Evolutionary conservation across 2,797 vertebrate genomes (phyloP).

Genomic region (Phylloscopus collybita): DNA sequence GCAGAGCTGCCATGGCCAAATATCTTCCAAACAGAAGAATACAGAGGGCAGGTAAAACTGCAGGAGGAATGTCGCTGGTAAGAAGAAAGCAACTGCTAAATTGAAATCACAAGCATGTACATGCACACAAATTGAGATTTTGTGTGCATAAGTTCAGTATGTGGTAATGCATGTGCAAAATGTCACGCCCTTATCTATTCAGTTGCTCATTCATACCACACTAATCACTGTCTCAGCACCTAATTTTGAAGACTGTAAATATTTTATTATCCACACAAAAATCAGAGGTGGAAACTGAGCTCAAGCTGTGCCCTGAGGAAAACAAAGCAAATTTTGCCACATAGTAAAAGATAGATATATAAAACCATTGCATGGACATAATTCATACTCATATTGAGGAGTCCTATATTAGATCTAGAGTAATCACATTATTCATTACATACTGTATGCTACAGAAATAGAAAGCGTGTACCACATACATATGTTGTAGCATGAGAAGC

Average conservation of each 20-base stretch:
- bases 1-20: not conserved
- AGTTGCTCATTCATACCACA: conserved; percentile 6
- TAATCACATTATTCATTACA: conserved; percentile 48
- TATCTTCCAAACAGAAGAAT: not conserved
- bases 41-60: not conserved
- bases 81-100: conserved; percentile 1
- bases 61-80: not conserved
- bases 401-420: not conserved
- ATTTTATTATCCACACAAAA: conserved; percentile 69
- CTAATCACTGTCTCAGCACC: conserved; percentile 59
- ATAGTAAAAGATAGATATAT: conserved; percentile 42
- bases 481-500: conserved; percentile 1
- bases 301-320: conserved; percentile 60
- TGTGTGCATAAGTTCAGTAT: not conserved
- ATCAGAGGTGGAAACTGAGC: conserved; percentile 67
- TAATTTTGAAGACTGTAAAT: conserved; percentile 64
- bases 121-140: conserved; percentile 14
- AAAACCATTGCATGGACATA: conserved; percentile 46
- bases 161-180: conserved; percentile 50
- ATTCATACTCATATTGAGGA: conserved; percentile 61
- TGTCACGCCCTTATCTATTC: conserved; percentile 55
- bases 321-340: conserved; percentile 60
- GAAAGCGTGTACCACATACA: not conserved
- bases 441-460: conserved; percentile 14
- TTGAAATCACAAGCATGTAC: not conserved